Evolutionary conservation across 2,113 vertebrate species (phyloP), one percentile per base, ranked within the genome.

Genomic region (Mormyrus iriodes): DNA sequence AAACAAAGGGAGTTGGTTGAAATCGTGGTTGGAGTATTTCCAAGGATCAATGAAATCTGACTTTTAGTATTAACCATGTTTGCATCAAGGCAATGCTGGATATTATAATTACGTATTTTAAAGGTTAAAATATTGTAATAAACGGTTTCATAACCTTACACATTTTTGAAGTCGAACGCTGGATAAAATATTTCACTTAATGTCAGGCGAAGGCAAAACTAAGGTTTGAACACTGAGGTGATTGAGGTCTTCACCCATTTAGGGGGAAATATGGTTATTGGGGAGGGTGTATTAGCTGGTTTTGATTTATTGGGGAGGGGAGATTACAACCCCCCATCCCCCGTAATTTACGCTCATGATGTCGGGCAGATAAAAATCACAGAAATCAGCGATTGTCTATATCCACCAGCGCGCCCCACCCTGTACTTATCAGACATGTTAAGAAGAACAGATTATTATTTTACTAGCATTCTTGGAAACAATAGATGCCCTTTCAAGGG

Each of bases 401-500:
- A 19, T 76, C 35, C 35, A 0, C 5, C 39, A 42, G 35, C 6
- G 4, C 15, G 4, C 35, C 13, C 12, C 73, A 42, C 27, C 12
- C 13, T 79, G 73, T 79, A 12, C 35, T 17, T 79, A 76, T 39
- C 15, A 79, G 73, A 17, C 52, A 53, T 53, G 52, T 19, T 53
- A 15, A 53, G 52, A 53, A 53, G 9, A 53, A 13, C n/a, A 31
- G 27, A 35, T 73, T n/a, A 13, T 5, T 42, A 42, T 35, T 79
- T 42, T 79, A 79, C 73, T 79, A 42, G 73, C 17, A 12, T 42
- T 7, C 1, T 69, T 69, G 61, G 61, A 69, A 27, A 79, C 73
- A 79, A 79, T 79, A 42, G 73, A 79, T 79, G 73, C 73, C 73
- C 31, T 79, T 79, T 79, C 73, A 79, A 79, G 73, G 73, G 35